Conservation (phyloP, 2,113 vertebrate species). For the Semnornis frantzii region DNA sequence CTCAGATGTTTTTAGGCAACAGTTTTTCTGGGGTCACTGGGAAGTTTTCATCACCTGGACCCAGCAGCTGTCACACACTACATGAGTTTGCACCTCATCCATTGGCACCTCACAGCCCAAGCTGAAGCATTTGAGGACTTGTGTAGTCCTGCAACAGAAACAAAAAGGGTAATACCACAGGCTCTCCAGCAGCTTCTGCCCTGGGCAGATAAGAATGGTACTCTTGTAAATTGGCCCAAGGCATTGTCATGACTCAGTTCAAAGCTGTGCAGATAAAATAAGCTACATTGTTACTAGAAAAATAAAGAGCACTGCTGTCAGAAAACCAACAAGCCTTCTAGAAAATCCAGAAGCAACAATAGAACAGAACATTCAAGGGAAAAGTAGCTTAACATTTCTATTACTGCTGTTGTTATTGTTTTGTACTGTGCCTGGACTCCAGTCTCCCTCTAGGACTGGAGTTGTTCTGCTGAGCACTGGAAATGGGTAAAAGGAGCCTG, state of each 20-base stretch:
- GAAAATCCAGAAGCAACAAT: not conserved
- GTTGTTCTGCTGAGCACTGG: not conserved
- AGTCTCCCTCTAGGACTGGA: not conserved
- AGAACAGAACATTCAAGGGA: not conserved
- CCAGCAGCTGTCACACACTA: not conserved
- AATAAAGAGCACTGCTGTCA: not conserved
- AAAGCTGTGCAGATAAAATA: conserved; percentile 4
- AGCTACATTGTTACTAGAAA: not conserved
- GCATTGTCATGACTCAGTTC: conserved; percentile 28
- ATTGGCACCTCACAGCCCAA: not conserved
- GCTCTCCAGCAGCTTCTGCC: conserved; percentile 14
- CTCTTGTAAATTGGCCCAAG: not conserved
- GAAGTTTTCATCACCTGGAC: not conserved
- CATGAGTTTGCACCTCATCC: not conserved
- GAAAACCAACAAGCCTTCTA: not conserved
- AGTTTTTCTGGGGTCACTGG: not conserved
- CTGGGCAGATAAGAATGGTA: conserved; percentile 24
- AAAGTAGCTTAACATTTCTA: not conserved
- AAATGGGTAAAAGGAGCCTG: not conserved
- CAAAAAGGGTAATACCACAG: not conserved
- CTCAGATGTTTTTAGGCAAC: not conserved
- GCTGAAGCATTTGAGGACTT: not conserved
- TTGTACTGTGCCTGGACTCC: not conserved
- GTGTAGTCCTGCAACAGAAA: not conserved
- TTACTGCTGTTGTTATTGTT: not conserved